These are phyloP conservation scores for Sebastes jordani DNA, from an alignment of 2,797 vertebrate genomes.

Conservation along the genomic window DNA sequence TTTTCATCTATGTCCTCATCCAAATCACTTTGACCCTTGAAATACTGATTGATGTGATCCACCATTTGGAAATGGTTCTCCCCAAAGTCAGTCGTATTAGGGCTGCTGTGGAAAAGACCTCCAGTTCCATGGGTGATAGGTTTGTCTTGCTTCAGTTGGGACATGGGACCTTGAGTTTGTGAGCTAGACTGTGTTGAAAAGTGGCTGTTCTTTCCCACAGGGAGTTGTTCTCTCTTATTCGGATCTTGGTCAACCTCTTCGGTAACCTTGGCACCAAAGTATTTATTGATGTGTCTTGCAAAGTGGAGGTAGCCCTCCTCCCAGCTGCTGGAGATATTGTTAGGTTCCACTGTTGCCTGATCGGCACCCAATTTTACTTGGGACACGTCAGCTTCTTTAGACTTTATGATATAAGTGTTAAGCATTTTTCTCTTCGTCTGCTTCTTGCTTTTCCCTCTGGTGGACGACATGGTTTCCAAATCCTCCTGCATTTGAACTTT, in stretches of 20 bases:
- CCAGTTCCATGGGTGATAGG: constrained; percentile 1
- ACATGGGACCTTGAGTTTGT: background rate
- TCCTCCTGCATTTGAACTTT: constrained; percentile 18
- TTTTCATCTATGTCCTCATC: constrained; percentile 34
- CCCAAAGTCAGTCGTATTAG: constrained; percentile 62
- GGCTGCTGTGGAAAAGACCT: constrained; percentile 75
- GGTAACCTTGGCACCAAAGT: constrained; percentile 73
- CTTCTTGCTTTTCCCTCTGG: constrained; percentile 8
- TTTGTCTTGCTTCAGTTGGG: constrained; percentile 13
- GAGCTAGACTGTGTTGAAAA: constrained; percentile 16
- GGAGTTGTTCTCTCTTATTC: background rate
- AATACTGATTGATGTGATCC: constrained; percentile 75
- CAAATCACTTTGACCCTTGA: constrained; percentile 54
- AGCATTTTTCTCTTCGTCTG: constrained; percentile 30
- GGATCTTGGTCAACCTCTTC: constrained; percentile 24
- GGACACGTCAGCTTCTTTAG: constrained; percentile 1
- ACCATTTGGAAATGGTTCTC: constrained; percentile 74
- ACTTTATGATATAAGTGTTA: background rate
- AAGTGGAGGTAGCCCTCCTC: constrained; percentile 75
- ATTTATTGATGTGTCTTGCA: constrained; percentile 76
- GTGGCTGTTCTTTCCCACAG: background rate
- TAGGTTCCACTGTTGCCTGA: background rate
- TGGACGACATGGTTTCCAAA: background rate
- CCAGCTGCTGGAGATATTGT: constrained; percentile 38
- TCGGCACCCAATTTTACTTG: background rate